These are phyloP conservation scores for Electrophaes corylata DNA, from an alignment of 2,888 invertebrate genomes.

Conservation along the genomic window DNA sequence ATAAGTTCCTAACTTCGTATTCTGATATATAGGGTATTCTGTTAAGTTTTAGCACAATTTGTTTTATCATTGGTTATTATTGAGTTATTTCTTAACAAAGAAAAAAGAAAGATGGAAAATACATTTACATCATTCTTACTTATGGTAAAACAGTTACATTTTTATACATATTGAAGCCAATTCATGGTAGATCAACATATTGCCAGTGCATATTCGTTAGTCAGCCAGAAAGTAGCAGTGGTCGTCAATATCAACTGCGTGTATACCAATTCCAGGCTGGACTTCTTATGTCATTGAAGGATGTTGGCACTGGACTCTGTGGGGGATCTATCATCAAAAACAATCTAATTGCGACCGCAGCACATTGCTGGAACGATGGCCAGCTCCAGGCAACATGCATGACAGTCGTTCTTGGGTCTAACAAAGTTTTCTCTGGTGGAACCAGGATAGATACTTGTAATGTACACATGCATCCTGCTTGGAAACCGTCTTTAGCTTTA, in stretches of 20 bases:
- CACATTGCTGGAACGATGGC: conserved; percentile 59
- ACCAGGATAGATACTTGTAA: conserved; percentile 43
- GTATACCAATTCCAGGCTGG: conserved; percentile 40
- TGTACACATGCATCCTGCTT: conserved; percentile 49
- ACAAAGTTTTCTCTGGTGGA: conserved; percentile 53
- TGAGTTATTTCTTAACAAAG: too few relatives aligned
- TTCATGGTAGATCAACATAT: too few relatives aligned
- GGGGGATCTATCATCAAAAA: conserved; percentile 51
- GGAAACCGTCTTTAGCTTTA: conserved; percentile 43
- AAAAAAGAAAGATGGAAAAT: too few relatives aligned
- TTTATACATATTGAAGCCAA: too few relatives aligned
- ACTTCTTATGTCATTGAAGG: conserved; percentile 34
- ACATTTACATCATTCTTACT: too few relatives aligned
- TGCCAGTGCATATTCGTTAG: too few relatives aligned
- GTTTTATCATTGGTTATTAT: too few relatives aligned
- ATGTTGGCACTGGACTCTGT: conserved; percentile 45
- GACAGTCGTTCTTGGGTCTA: conserved; percentile 57
- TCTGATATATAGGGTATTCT: too few relatives aligned
- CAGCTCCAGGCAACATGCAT: conserved; percentile 46
- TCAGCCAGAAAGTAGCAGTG: not conserved
- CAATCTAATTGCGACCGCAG: conserved; percentile 48
- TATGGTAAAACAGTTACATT: too few relatives aligned
- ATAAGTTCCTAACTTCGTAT: too few relatives aligned
- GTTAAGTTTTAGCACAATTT: too few relatives aligned
- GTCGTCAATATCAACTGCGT: not conserved